Base-by-base conservation (phyloP, 2,113 vertebrate genomes). In the Nansenia antarctica region DNA sequence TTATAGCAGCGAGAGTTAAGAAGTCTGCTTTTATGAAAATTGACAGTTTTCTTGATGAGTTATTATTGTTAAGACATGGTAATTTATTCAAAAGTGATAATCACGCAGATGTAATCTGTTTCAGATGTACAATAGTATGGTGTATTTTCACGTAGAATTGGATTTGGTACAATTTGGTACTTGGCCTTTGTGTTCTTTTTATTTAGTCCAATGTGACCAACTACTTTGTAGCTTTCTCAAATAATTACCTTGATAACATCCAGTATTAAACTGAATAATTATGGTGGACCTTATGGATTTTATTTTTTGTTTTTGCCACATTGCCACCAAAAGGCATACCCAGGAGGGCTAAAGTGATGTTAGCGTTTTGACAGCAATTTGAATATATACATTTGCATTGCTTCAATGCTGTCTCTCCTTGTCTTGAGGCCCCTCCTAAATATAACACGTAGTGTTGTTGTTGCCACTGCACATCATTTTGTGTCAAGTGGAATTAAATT, bases 341-440 rank as follows among this genome's bases (percentile, higher is more conserved):
- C 91, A 90, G 91, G 88, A 91, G 90, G 91, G 92, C 92, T 92
- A 92, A 93, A 92, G 91, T 94, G 93, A 94, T 94, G 95, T 94
- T 94, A 94, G 92, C 93, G 92, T 91, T 93, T 93, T 92, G 93
- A 93, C 93, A 91, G 91, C 91, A 90, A 95, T 95, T 93, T 95
- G 94, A 94, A 95, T 95, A 94, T 94, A 94, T 94, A 93, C 93
- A 95, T 94, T 88, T 72, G 85, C 93, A 84, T 88, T 90, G 91
- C 78, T 94, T 91, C 93, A 92, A 92, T 91, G 35, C 69, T 87
- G 31, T 70, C 87, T 65, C 85, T 92, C 91, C 91, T 65, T 93
- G 91, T 93, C 93, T 94, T 82, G 67, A 87, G 93, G 94, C 93
- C 91, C 90, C 93, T 94, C 92, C 95, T 94, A 94, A 52, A 96